Evolutionary conservation across 2,797 vertebrate species (phyloP).

Genomic region (Tragopan temminckii): DNA sequence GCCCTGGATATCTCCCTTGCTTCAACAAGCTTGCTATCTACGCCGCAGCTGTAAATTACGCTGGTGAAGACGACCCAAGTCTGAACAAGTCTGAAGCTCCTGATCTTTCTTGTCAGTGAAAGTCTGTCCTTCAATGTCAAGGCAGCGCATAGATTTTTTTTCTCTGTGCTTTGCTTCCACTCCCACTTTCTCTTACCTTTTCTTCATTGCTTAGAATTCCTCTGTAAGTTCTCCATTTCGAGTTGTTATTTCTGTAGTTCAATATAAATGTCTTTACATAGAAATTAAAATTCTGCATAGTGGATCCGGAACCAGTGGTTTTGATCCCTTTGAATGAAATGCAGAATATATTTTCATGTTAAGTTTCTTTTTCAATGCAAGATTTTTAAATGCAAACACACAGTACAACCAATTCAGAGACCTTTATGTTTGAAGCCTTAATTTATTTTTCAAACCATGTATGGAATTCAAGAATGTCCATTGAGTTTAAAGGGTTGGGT

Average conservation of each 20-base stretch:
- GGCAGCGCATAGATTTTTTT: rapidly evolving
- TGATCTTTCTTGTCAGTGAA: constrained; percentile 22
- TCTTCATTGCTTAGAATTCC: constrained; percentile 82
- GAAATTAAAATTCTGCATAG: constrained; percentile 75
- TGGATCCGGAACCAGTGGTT: constrained; percentile 84
- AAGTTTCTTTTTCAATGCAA: background rate
- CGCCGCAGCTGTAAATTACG: background rate
- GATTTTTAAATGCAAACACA: constrained; percentile 17
- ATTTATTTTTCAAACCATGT: background rate
- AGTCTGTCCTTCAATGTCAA: background rate
- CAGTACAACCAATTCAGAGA: background rate
- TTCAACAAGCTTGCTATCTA: background rate
- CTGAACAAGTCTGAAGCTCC: constrained; percentile 38
- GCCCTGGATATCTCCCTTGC: background rate
- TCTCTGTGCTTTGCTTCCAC: background rate
- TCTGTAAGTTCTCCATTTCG: constrained; percentile 85
- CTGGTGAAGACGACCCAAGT: background rate
- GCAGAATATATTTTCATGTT: background rate
- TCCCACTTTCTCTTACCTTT: constrained; percentile 78
- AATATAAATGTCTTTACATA: constrained; percentile 86
- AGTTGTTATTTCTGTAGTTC: constrained; percentile 84
- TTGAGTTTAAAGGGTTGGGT: background rate
- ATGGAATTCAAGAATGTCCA: background rate
- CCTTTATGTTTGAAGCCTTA: background rate
- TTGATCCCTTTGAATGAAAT: constrained; percentile 83